A percentile compares a stretch with the other conserved stretches of the same genome.
These are phyloP conservation scores for Lucifuga dentata DNA, from an alignment of 2,113 vertebrate species.

Conservation along the genomic window DNA sequence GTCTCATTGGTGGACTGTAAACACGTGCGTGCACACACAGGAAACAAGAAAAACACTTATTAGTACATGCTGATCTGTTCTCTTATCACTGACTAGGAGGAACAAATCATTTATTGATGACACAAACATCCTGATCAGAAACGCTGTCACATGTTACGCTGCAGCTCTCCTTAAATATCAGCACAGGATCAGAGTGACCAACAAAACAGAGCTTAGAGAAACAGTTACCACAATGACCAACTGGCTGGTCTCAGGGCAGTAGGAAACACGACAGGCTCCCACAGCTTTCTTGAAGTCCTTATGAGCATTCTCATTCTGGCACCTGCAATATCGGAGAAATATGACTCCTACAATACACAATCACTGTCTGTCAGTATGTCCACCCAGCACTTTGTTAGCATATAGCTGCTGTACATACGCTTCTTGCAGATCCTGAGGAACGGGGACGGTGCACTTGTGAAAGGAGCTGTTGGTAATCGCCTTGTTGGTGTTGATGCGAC, in stretches of 20 bases:
- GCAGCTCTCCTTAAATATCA: too few species aligned
- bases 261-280: constrained; percentile 87
- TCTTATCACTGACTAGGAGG: neutral
- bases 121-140: neutral
- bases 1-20: constrained; percentile 90
- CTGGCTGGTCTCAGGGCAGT: constrained; percentile 84
- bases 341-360: neutral
- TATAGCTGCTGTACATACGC: constrained; percentile 69
- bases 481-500: constrained; percentile 89
- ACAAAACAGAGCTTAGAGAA: neutral
- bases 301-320: constrained; percentile 87
- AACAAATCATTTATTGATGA: neutral
- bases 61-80: neutral
- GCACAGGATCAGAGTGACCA: neutral
- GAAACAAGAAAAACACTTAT: neutral
- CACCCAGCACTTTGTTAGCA: neutral
- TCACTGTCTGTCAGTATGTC: too few species aligned
- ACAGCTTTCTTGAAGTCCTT: constrained; percentile 94
- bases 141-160: neutral
- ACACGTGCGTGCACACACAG: constrained; percentile 22
- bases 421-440: constrained; percentile 89
- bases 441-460: constrained; percentile 87
- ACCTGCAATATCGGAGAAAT: constrained; percentile 75
- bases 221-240: constrained; percentile 87
- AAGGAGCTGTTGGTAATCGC: constrained; percentile 87